A percentile compares a stretch with the other conserved stretches of the same genome.
Conservation (phyloP, 2,888 invertebrate species). For the Alloplasta piceator region DNA sequence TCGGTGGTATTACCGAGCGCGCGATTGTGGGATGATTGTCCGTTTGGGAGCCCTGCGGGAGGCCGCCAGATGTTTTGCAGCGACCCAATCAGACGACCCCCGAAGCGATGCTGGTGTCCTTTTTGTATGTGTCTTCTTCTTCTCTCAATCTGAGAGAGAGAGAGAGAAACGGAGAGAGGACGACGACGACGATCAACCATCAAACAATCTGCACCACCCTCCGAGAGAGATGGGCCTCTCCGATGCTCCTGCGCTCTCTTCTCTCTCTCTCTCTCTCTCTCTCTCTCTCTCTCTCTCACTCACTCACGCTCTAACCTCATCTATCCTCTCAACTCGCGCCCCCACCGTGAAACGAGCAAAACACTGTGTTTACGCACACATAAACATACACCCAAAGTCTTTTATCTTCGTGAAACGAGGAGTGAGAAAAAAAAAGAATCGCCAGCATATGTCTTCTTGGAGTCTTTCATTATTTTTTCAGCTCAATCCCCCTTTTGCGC, state of each 20-base stretch:
- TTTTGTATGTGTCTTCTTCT: constrained; percentile 20
- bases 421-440: constrained; percentile 61
- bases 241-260: constrained; percentile 67
- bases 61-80: constrained; percentile 83
- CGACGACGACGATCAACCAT: constrained; percentile 81
- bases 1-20: constrained; percentile 80
- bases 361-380: constrained; percentile 44
- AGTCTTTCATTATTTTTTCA: constrained; percentile 78
- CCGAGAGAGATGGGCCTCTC: constrained; percentile 69
- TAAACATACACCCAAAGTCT: constrained; percentile 49
- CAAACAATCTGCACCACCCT: constrained; percentile 81
- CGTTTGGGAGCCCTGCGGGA: constrained; percentile 82
- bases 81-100: constrained; percentile 83
- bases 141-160: constrained; percentile 34
- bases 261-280: constrained; percentile 64
- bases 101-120: constrained; percentile 75
- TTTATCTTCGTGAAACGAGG: constrained; percentile 52
- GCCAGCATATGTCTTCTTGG: constrained; percentile 80
- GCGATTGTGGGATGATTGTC: constrained; percentile 82
- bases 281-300: constrained; percentile 65
- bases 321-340: neutral
- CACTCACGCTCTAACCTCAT: constrained; percentile 32
- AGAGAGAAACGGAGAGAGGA: constrained; percentile 50
- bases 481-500: constrained; percentile 32
- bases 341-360: constrained; percentile 50